Evolutionary conservation across 2,113 vertebrate species (phyloP).

Genomic region (Chlamydotis undulata): DNA sequence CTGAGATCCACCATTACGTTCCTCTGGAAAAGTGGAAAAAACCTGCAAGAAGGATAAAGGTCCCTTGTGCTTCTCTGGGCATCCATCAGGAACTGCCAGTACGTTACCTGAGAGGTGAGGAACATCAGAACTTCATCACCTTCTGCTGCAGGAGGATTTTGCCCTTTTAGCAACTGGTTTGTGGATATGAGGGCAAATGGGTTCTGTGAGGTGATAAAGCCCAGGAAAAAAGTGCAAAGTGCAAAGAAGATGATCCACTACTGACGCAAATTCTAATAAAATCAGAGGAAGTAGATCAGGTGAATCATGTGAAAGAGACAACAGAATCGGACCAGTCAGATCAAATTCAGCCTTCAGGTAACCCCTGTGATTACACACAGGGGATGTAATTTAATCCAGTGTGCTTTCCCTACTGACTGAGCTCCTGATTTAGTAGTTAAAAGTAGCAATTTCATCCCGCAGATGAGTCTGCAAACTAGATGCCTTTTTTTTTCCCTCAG

Average conservation of each 20-base stretch:
- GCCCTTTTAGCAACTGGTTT: not conserved
- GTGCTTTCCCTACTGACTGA: not conserved
- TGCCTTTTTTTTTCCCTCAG: not conserved
- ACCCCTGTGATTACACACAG: not conserved
- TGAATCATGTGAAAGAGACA: not conserved
- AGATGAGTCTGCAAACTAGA: not conserved
- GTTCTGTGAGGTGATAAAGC: not conserved
- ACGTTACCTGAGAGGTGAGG: not conserved
- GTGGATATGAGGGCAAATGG: not conserved
- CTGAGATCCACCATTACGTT: not conserved
- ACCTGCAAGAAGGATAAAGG: not conserved
- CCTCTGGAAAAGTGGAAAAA: not conserved
- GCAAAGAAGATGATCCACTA: not conserved
- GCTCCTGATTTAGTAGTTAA: not conserved
- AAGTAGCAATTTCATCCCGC: not conserved
- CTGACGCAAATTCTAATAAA: not conserved
- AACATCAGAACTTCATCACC: not conserved
- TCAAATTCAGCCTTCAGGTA: not conserved
- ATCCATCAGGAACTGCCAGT: not conserved
- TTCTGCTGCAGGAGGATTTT: not conserved
- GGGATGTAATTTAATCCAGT: not conserved
- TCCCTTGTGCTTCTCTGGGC: not conserved
- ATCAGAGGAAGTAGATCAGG: not conserved
- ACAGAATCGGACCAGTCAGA: not conserved
- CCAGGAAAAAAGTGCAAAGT: not conserved